These are phyloP conservation scores for Stenurella melanura DNA, from an alignment of 2,888 invertebrate species.

Conservation along the genomic window DNA sequence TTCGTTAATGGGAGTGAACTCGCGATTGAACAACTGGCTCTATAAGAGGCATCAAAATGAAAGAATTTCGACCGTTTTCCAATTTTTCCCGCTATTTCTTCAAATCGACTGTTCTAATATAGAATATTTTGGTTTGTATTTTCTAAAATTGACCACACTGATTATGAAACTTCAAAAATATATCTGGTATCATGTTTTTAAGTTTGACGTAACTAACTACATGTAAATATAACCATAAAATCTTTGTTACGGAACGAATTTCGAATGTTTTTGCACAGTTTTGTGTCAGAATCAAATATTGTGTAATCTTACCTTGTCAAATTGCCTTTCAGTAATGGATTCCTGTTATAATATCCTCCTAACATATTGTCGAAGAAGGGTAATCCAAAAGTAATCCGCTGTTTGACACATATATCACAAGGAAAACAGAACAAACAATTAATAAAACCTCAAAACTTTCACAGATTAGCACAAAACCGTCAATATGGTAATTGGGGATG, in stretches of 20 bases:
- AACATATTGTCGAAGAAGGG: constrained; percentile 67
- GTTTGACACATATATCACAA: constrained; percentile 56
- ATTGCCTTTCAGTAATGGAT: constrained; percentile 78
- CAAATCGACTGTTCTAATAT: too few species aligned
- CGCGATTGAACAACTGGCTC: too few species aligned
- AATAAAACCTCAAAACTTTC: constrained; percentile 50
- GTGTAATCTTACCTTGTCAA: constrained; percentile 74
- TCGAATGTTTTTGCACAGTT: neutral
- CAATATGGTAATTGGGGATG: constrained; percentile 43
- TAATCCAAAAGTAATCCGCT: constrained; percentile 56
- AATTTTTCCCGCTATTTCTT: too few species aligned
- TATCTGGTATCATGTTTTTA: neutral
- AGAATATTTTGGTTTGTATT: too few species aligned
- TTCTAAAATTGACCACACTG: neutral
- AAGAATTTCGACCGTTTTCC: too few species aligned
- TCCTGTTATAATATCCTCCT: constrained; percentile 77
- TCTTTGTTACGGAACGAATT: constrained; percentile 1
- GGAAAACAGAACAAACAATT: constrained; percentile 45
- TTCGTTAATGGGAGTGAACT: too few species aligned
- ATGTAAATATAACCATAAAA: neutral
- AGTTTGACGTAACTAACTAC: neutral
- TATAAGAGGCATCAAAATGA: too few species aligned
- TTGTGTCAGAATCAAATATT: constrained; percentile 2
- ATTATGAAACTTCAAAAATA: neutral
- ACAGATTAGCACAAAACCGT: constrained; percentile 37